Conservation (phyloP, 2,797 vertebrate species). For the Potorous gilbertii region DNA sequence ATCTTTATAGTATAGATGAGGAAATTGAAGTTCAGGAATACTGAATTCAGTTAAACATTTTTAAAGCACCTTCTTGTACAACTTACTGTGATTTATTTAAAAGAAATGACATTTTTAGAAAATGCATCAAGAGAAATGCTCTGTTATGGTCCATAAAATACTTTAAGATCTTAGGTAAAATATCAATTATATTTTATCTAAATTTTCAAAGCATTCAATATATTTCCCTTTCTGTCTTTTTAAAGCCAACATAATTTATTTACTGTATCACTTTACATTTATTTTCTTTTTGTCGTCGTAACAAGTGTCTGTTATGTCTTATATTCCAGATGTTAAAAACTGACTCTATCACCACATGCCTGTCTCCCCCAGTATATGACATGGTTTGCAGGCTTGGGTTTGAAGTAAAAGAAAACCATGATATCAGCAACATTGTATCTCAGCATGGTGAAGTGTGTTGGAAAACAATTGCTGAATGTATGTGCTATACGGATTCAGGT, state of each 20-base stretch:
- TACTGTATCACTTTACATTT: not conserved
- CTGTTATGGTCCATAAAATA: not conserved
- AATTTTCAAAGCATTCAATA: not conserved
- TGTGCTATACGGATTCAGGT: slow-evolving; percentile 82
- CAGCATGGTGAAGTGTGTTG: slow-evolving; percentile 78
- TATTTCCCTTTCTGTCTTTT: not conserved
- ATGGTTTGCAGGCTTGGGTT: slow-evolving; percentile 84
- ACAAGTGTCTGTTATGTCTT: slow-evolving; percentile 22
- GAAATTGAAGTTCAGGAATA: not conserved
- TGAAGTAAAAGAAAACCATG: slow-evolving; percentile 75
- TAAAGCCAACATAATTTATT: not conserved
- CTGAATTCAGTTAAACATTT: not conserved
- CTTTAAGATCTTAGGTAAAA: not conserved
- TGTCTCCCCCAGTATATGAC: slow-evolving; percentile 84
- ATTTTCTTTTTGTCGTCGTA: not conserved
- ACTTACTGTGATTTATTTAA: not conserved
- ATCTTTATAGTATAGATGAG: not conserved
- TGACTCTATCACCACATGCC: slow-evolving; percentile 79
- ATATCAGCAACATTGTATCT: slow-evolving; percentile 77
- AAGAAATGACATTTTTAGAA: not conserved
- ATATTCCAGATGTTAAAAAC: slow-evolving; percentile 74
- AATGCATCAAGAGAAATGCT: not conserved
- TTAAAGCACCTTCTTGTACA: not conserved
- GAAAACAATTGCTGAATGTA: slow-evolving; percentile 75
- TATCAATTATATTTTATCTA: not conserved